Evolutionary conservation across 2,888 invertebrate genomes (phyloP).

Genomic region (Nymphalis urticae): DNA sequence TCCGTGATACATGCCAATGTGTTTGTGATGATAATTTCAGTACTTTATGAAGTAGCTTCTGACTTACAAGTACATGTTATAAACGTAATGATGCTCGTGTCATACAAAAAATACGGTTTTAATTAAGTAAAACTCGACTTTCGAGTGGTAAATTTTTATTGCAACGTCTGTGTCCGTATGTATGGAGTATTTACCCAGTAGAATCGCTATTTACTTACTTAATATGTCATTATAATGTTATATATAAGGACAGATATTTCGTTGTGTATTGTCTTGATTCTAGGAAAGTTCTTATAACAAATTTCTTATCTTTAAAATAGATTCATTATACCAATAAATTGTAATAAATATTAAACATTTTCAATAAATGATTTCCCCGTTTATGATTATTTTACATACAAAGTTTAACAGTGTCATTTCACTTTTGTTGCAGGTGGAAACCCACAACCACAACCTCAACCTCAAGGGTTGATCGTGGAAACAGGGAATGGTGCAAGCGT

Average conservation of each 20-base stretch:
- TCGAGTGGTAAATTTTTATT: slow-evolving; percentile 19
- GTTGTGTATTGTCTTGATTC: background rate
- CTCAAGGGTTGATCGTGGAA: slow-evolving; percentile 83
- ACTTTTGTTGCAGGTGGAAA: slow-evolving; percentile 65
- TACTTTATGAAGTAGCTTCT: slow-evolving; percentile 25
- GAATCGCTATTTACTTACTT: background rate
- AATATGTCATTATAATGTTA: background rate
- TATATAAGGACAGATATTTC: too few species aligned
- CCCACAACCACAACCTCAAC: slow-evolving; percentile 60
- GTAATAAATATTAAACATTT: too few species aligned
- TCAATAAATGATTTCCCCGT: too few species aligned
- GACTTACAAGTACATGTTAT: slow-evolving; percentile 26
- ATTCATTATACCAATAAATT: slow-evolving; percentile 46
- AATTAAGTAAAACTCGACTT: slow-evolving; percentile 14
- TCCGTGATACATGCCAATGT: slow-evolving; percentile 37
- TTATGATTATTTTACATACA: background rate
- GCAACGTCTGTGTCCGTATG: background rate
- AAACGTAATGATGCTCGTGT: slow-evolving; percentile 18
- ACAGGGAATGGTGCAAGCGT: slow-evolving; percentile 84
- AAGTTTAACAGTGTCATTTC: background rate
- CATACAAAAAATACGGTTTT: slow-evolving; percentile 18
- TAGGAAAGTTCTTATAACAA: background rate
- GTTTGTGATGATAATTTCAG: slow-evolving; percentile 34
- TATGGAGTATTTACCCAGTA: background rate
- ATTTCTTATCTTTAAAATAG: slow-evolving; percentile 20